Evolutionary conservation across 2,113 vertebrate genomes (phyloP).

Genomic region (Aplodontia rufa): DNA sequence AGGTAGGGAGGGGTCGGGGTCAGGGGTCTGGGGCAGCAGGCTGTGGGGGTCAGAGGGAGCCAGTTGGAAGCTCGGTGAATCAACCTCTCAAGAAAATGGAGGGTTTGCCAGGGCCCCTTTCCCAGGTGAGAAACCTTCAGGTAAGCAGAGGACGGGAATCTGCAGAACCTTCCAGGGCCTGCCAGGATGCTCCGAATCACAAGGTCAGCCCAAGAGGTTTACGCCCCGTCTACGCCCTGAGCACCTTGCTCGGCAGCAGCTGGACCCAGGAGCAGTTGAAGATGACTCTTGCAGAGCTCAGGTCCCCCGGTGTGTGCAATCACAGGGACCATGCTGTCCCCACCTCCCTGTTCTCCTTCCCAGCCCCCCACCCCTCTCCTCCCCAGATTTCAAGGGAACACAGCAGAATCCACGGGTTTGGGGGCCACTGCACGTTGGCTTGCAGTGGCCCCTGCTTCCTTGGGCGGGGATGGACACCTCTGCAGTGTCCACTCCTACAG

Average conservation of each 20-base stretch:
- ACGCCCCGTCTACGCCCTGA: background rate
- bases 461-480: background rate
- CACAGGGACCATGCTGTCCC: background rate
- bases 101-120: too few species aligned
- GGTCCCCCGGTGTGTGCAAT: background rate
- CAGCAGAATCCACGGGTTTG: too few species aligned
- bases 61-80: background rate
- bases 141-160: background rate
- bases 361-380: too few species aligned
- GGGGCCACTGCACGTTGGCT: background rate
- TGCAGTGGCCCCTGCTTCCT: background rate
- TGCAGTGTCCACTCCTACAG: background rate
- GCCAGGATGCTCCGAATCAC: background rate
- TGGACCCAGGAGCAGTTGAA: background rate
- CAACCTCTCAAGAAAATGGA: background rate
- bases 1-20: too few species aligned
- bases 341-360: background rate
- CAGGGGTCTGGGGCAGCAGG: fast-evolving
- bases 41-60: background rate
- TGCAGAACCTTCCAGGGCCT: background rate
- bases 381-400: too few species aligned
- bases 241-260: background rate
- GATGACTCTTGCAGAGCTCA: background rate
- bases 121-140: background rate
- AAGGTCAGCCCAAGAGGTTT: background rate